These are phyloP conservation scores for Dermatophagoides farinae DNA, from an alignment of 1,140 invertebrate genomes.

Conservation along the genomic window DNA sequence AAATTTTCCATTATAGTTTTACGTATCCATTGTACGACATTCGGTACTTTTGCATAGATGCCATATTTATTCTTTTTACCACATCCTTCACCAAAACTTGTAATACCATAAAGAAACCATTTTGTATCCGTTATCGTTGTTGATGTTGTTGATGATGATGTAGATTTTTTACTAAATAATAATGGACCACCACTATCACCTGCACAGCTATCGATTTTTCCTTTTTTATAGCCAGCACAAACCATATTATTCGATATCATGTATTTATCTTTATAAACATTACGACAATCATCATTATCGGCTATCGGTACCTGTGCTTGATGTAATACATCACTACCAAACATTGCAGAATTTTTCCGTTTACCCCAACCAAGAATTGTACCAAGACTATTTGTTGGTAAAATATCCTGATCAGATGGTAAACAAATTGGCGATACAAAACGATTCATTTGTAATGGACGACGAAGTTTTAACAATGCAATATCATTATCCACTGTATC, in stretches of 20 bases:
- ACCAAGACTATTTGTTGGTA: conserved; percentile 37
- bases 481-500: conserved; percentile 79
- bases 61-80: conserved; percentile 72
- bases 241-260: conserved; percentile 36
- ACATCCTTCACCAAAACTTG: conserved; percentile 76
- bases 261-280: conserved; percentile 32
- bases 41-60: conserved; percentile 66
- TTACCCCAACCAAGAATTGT: conserved; percentile 27
- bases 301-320: conserved; percentile 44
- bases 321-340: conserved; percentile 51
- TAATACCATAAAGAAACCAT: conserved; percentile 69
- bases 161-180: conserved; percentile 28
- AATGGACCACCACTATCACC: conserved; percentile 48
- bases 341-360: conserved; percentile 39
- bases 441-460: conserved; percentile 29
- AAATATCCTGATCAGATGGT: conserved; percentile 32
- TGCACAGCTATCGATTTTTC: conserved; percentile 35
- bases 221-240: conserved; percentile 35
- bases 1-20: conserved; percentile 22
- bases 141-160: not conserved
- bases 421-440: conserved; percentile 36
- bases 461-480: conserved; percentile 41
- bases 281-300: conserved; percentile 26
- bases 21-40: conserved; percentile 65
- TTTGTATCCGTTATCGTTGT: conserved; percentile 6